These are phyloP conservation scores for Cantharis flavilabris DNA, from an alignment of 2,888 invertebrate species.

Conservation along the genomic window DNA sequence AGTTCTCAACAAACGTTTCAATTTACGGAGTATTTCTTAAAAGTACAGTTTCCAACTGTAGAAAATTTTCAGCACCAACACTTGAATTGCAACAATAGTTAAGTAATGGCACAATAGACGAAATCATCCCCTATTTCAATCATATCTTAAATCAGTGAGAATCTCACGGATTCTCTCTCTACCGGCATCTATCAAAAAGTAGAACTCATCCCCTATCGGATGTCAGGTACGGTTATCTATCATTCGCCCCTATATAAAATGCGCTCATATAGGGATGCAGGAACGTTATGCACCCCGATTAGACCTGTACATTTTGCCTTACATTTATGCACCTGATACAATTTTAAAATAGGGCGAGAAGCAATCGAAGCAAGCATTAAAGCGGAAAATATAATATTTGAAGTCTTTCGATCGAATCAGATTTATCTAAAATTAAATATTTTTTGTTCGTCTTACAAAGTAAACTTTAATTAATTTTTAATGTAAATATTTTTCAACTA, in stretches of 20 bases:
- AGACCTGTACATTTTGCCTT: slow-evolving; percentile 24
- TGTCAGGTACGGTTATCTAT: slow-evolving; percentile 35
- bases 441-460: neutral
- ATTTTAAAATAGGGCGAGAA: slow-evolving; percentile 17
- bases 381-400: neutral
- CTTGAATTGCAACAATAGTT: slow-evolving; percentile 25
- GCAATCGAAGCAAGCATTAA: neutral
- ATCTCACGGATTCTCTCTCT: slow-evolving; percentile 31
- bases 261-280: slow-evolving; percentile 19
- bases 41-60: slow-evolving; percentile 7
- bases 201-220: slow-evolving; percentile 32
- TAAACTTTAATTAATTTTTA: neutral
- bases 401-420: neutral
- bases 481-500: neutral
- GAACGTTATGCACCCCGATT: slow-evolving; percentile 28
- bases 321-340: slow-evolving; percentile 26
- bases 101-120: slow-evolving; percentile 28
- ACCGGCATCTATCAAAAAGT: slow-evolving; percentile 30
- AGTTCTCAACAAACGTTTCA: neutral
- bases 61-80: slow-evolving; percentile 18
- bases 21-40: slow-evolving; percentile 3
- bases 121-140: slow-evolving; percentile 32
- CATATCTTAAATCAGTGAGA: slow-evolving; percentile 32
- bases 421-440: neutral
- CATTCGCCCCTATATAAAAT: slow-evolving; percentile 30